Evolutionary conservation across 64 coral and sea anemone genomes (phyloP), one percentile per base, ranked within the genome.

Genomic region (Hydrozoanthus tunicans): DNA sequence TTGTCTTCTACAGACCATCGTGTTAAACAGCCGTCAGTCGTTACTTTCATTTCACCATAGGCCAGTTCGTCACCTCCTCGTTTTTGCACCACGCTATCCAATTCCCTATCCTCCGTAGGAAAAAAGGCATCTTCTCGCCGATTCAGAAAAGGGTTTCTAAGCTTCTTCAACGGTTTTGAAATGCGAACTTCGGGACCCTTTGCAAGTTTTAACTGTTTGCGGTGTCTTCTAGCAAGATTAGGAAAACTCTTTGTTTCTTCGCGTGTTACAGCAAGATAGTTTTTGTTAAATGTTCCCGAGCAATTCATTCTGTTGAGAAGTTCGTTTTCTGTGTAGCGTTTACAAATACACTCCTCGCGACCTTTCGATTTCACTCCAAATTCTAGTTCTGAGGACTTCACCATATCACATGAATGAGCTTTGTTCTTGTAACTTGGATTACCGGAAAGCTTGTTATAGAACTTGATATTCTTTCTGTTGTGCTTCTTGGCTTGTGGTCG

Each of bases 261-360:
- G 20, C 25, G 55, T 61, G 84, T 73, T 15, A 51, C 84, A 73
- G 84, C 84, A 5, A 88, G 69, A 53, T 88, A 88, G 13, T 88
- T 75, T 0, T 74, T 59, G 11, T 88, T 88, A 20, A 88, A 88
- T 1, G 84, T 88, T 88, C 84, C 84, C 5, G 84, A 88, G 7
- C 84, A 88, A 53, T 88, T 88, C 24, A 88, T 32, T 75, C 24
- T 73, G 56, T 73, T 75, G 56, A 88, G 54, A 12, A 88, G 84
- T 56, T 88, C 84, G 6, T 58, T 25, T 70, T 88, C 69, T n/a
- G 55, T 59, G 56, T 43, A 88, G 5, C 84, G 68, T 56, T 75
- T 88, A 59, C 84, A 88, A 6, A 88, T 14, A 17, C 9, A 60
- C 24, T 4, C 5, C 0, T 20, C 2, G 0, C 15, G 25, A 0